These are phyloP conservation scores for Cottoperca gobio DNA, from an alignment of 2,797 vertebrate genomes.

Conservation along the genomic window DNA sequence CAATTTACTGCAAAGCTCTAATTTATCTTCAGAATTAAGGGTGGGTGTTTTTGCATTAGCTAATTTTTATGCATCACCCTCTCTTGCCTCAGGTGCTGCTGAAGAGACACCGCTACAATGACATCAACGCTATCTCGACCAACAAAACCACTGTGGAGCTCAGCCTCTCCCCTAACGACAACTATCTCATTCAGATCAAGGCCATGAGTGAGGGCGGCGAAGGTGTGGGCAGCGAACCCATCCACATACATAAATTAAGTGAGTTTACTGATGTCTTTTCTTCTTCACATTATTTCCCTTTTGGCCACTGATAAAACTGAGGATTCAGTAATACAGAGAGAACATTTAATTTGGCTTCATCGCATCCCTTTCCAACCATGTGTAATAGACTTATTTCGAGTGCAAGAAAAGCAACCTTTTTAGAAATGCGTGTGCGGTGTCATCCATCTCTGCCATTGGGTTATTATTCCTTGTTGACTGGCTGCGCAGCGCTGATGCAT, in stretches of 20 bases:
- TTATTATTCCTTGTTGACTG: conserved; percentile 86
- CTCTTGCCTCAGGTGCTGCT: conserved; percentile 87
- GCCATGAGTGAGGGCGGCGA: conserved; percentile 91
- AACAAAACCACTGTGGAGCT: conserved; percentile 89
- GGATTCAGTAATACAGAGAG: conserved; percentile 65
- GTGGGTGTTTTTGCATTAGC: conserved; percentile 5
- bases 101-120: conserved; percentile 86
- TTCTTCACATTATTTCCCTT: neutral
- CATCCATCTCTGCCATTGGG: conserved; percentile 85
- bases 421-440: conserved; percentile 74
- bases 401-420: conserved; percentile 78
- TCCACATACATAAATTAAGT: conserved; percentile 94
- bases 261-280: conserved; percentile 66
- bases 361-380: conserved; percentile 56
- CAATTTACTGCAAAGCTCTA: conserved; percentile 1
- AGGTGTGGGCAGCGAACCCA: conserved; percentile 91
- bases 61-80: conserved; percentile 1
- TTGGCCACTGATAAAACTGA: conserved; percentile 48
- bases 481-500: conserved; percentile 77
- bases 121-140: conserved; percentile 83
- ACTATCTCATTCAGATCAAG: conserved; percentile 93
- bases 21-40: conserved; percentile 32
- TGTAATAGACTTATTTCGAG: conserved; percentile 76
- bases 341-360: conserved; percentile 69
- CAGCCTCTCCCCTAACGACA: conserved; percentile 86